Evolutionary conservation across 2,113 vertebrate species (phyloP).

Genomic region (Rhinopomastus cyanomelas): DNA sequence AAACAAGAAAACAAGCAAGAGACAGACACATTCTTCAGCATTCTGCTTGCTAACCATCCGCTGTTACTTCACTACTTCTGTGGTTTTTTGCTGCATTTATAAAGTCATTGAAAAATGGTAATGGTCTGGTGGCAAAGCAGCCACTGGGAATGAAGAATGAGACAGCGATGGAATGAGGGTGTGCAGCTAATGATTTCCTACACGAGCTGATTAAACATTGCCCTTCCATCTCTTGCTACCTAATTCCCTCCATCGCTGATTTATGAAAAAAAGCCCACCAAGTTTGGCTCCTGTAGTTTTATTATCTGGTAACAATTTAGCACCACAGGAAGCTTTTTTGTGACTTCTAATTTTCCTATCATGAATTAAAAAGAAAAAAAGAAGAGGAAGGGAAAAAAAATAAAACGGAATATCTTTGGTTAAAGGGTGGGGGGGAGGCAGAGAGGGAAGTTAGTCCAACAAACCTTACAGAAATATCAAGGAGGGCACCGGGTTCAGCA

Average conservation of each 20-base stretch:
- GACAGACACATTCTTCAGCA: constrained; percentile 19
- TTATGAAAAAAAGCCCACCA: constrained; percentile 62
- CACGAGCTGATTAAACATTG: constrained; percentile 75
- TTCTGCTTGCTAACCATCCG: constrained; percentile 44
- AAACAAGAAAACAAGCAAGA: not conserved
- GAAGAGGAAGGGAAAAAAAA: not conserved
- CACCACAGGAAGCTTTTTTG: constrained; percentile 24
- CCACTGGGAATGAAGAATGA: constrained; percentile 76
- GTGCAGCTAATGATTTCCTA: constrained; percentile 78
- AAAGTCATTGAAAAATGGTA: constrained; percentile 74
- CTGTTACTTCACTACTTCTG: constrained; percentile 46
- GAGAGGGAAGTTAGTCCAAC: not conserved
- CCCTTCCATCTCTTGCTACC: constrained; percentile 72
- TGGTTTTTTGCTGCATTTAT: constrained; percentile 63
- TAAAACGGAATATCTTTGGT: not conserved
- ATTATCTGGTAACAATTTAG: constrained; percentile 71
- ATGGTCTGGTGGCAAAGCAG: constrained; percentile 66
- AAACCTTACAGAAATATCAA: constrained; percentile 7
- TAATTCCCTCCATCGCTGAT: constrained; percentile 72
- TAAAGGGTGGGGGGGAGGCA: not conserved
- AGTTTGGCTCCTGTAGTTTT: constrained; percentile 53
- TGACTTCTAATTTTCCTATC: constrained; percentile 64
- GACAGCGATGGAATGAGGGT: constrained; percentile 53
- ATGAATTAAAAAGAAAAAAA: constrained; percentile 6
- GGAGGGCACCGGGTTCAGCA: constrained; percentile 10